Evolutionary conservation across 2,113 vertebrate species (phyloP), one percentile per base, ranked within the genome.

Genomic region (Uria aalge): DNA sequence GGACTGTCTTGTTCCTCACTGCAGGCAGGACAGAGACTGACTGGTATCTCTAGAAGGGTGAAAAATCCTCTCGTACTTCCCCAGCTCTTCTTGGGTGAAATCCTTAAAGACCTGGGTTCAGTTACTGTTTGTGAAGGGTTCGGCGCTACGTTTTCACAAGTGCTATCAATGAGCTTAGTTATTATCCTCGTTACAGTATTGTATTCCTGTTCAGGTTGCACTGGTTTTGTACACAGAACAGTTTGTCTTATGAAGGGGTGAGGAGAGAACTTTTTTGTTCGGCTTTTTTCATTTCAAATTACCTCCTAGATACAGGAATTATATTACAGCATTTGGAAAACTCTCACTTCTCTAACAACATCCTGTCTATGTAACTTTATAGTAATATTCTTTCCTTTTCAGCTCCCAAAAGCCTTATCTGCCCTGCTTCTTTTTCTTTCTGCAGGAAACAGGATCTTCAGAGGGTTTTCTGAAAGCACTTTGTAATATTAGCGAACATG

Each of bases 401-500:
- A 47, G 88, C 47, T 96, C 96, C 97, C 91, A 11, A 53, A 96
- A 93, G 95, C 94, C 92, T 95, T 93, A 78, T 96, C 95, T 97
- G 91, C 76, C 71, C 78, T 76, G 90, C 30, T 93, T 80, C 75
- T 93, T 93, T 96, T 97, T 81, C 97, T 95, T 97, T 94, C 97
- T 74, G 90, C 92, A 97, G 97, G 94, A 98, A 98, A 94, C 76
- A 82, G 95, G 93, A 85, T 97, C 97, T 98, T 98, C 97, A 97
- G 96, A 98, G 94, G 84, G 59, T 93, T 98, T 97, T 97, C 97
- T 93, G 96, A 96, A 96, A 98, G 85, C 95, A 97, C 98, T 98
- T 98, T 98, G 97, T 98, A 98, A 98, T 98, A 98, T 98, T 98
- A 98, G 98, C 1, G 97, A 98, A 97, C 98, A 98, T 96, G 96